Base-by-base conservation (phyloP, 2,888 invertebrate genomes). In the Caenorhabditis sulstoni region DNA sequence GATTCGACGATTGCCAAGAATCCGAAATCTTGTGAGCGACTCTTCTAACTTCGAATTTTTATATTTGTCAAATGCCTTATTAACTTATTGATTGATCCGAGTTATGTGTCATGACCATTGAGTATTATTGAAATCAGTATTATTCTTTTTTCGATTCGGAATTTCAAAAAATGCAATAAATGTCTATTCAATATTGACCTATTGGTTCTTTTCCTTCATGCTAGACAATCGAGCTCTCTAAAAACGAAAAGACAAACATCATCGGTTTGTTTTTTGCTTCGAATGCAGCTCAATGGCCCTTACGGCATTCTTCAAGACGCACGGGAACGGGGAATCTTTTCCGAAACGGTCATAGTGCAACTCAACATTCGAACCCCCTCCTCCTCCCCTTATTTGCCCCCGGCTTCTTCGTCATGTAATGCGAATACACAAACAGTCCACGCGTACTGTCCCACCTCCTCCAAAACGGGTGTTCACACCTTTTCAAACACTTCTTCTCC, bases 1-100 rank as follows among this genome's bases (percentile, higher is more conserved):
- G 83, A 86, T 59, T 83, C 82, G 1, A 64, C 49, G 16, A 49
- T 81, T 4, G 86, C 86, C n/a, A 84, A 77, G 58, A 83, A 81
- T 58, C 84, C 84, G 41, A 84, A 83, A 74, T 59, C 66, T n/a
- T 86, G 86, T 74, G 73, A 81, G 41, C 78, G 79, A 65, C 74
- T 86, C 1, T 85, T 83, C 75, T 86, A 82, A 79, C 7, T 53
- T 53, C 5, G 12, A 53, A 20, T 12, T 52, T 18, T 5, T 12
- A 5, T n/a, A 52, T 18, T 4, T 37, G 20, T n/a, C 22, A 11
- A 5, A 11, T 47, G n/a, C 29, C 18, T 35, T 4, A 18, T 55
- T 66, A 20, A 55, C 14, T 37, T 55, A 44, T 47, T 57, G 37
- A 47, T 12, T 14, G 18, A 41, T 62, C 49, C 62, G 14, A 62